Evolutionary conservation across 2,888 invertebrate species (phyloP), one percentile per base, ranked within the genome.

Genomic region (Scaptodrosophila latifasciaeformis): DNA sequence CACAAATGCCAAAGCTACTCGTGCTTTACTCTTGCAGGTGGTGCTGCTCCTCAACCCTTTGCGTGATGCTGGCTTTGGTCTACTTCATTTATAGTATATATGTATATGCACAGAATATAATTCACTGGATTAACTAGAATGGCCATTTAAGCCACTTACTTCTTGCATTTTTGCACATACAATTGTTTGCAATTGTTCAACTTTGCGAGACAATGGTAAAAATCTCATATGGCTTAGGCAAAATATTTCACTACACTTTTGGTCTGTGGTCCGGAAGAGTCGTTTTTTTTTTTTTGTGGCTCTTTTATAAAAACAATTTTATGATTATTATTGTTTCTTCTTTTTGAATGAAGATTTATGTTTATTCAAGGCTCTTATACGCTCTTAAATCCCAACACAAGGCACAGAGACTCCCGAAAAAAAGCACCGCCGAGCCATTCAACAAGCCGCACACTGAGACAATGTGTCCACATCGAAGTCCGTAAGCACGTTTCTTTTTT

Each of bases 171-270:
- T 71, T 54, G 65, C 59, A 58, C 70, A 70, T 55, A 70, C 62
- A 63, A 67, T 67, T 47, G 76, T 64, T 62, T 77, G 72, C 67
- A 81, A 67, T 67, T 81, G 77, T 67, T 70, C 78, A 59, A 62
- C 64, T 59, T 49, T 62, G 42, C 54, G 57, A 48, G 62, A 80
- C 66, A 80, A 75, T 67, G 76, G 72, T 44, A 59, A 61, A 59
- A 66, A 62, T 65, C 62, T 65, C 76, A 78, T 74, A 54, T 59
- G 51, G 75, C 71, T 74, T 69, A 71, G 67, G 15, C 10, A 17
- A 37, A 13, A 37, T 35, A 35, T 37, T 31, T 4, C n/a, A 18
- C 15, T n/a, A 46, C 18, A n/a, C n/a, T n/a, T n/a, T n/a, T n/a
- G n/a, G n/a, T n/a, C n/a, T n/a, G n/a, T n/a, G n/a, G n/a, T n/a